A percentile compares a stretch with the other conserved stretches of the same genome.
phyloP scores from a whole-genome alignment of 1,140 invertebrate species.

The Episyrphus balteatus region DNA sequence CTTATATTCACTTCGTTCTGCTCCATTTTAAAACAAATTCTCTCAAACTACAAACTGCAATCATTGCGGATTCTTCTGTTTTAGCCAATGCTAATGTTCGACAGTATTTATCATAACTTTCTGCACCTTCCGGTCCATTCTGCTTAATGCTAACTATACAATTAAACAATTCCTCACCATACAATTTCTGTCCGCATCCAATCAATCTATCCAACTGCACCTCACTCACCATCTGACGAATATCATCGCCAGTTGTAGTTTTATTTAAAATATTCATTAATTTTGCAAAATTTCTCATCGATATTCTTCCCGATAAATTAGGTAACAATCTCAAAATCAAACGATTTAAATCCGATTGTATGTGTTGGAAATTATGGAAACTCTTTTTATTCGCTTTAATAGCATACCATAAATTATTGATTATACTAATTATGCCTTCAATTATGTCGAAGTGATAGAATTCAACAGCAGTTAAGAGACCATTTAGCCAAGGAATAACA shows the following conservation, averaged over 20 bases:
- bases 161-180: conserved; percentile 11
- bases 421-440: conserved; percentile 29
- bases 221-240: conserved; percentile 8
- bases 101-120: neutral
- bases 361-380: conserved; percentile 15
- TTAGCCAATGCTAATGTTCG: neutral
- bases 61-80: neutral
- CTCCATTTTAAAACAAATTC: neutral
- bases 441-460: conserved; percentile 35
- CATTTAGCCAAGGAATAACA: conserved; percentile 49
- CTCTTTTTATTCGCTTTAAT: conserved; percentile 18
- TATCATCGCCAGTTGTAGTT: conserved; percentile 11
- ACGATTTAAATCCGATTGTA: conserved; percentile 17
- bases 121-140: neutral
- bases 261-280: conserved; percentile 29
- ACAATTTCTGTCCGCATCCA: conserved; percentile 20
- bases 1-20: no score
- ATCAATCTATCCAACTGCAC: conserved; percentile 18
- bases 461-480: conserved; percentile 20
- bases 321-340: conserved; percentile 20
- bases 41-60: neutral
- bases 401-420: conserved; percentile 33
- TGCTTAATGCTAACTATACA: neutral
- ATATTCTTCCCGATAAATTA: conserved; percentile 21
- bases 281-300: conserved; percentile 14